A percentile compares a stretch with the other conserved stretches of the same genome.
Evolutionary conservation across 2,797 vertebrate species (phyloP).

Genomic region (Delichon dasypus): DNA sequence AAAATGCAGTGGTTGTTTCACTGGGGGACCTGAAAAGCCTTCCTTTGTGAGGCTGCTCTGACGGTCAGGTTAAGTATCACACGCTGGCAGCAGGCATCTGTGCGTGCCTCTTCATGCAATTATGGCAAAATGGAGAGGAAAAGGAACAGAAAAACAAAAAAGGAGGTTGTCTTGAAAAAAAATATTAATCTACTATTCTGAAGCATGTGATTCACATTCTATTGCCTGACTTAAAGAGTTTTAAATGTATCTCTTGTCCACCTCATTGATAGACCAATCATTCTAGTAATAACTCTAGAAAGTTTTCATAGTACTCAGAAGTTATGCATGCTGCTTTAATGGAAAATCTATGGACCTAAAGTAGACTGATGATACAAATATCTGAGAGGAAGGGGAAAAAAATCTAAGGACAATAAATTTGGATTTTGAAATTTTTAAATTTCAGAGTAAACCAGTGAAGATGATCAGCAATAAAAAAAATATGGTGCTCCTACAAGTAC

Average conservation of each 20-base stretch:
- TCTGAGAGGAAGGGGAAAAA: background rate
- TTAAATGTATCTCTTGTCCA: background rate
- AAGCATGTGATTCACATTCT: slow-evolving; percentile 10
- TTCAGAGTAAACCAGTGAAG: background rate
- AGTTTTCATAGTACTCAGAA: background rate
- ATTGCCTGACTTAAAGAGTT: slow-evolving; percentile 11
- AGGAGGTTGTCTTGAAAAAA: slow-evolving; percentile 12
- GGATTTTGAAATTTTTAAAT: background rate
- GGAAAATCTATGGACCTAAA: background rate
- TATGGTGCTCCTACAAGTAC: background rate
- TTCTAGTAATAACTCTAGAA: background rate
- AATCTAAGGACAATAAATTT: background rate
- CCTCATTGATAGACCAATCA: background rate
- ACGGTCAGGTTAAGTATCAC: slow-evolving; percentile 78
- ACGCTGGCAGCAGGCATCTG: slow-evolving; percentile 76
- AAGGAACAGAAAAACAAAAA: background rate
- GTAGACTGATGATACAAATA: background rate
- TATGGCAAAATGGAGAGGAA: slow-evolving; percentile 12
- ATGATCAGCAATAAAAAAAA: background rate
- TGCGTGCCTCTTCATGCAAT: slow-evolving; percentile 75
- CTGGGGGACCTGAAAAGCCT: slow-evolving; percentile 81
- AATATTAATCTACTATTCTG: slow-evolving; percentile 29
- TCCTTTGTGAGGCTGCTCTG: slow-evolving; percentile 80
- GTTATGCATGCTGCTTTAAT: background rate
- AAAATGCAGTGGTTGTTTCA: slow-evolving; percentile 84